Conservation (phyloP, 2,797 vertebrate genomes). For the Pangasius krempfi region DNA sequence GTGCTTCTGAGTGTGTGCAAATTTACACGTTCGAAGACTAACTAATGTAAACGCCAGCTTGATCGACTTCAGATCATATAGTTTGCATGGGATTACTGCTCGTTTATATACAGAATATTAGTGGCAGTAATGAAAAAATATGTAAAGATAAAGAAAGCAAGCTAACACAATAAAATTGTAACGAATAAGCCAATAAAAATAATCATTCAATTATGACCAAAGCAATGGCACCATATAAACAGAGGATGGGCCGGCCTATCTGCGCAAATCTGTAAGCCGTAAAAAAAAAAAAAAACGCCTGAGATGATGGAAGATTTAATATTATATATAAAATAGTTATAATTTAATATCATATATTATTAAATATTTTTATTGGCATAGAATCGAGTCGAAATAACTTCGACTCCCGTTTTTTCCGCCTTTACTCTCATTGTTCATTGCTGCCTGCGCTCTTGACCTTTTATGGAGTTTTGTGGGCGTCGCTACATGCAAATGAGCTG, state of each 20-base stretch:
- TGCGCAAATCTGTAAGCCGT: too few species aligned
- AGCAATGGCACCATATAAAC: not conserved
- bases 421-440: not conserved
- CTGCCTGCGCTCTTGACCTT: not conserved
- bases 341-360: too few species aligned
- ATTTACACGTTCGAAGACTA: not conserved
- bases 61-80: not conserved
- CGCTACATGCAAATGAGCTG: not conserved
- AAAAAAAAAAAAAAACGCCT: too few species aligned
- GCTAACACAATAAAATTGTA: not conserved
- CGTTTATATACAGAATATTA: not conserved
- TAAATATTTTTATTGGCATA: not conserved
- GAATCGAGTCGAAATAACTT: not conserved
- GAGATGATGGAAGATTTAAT: not conserved
- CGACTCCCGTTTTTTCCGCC: not conserved
- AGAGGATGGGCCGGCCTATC: too few species aligned
- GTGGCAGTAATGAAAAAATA: not conserved
- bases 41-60: not conserved
- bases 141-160: not conserved
- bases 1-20: not conserved
- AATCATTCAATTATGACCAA: not conserved
- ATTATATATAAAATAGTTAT: not conserved
- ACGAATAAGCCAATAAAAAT: not conserved
- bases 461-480: not conserved
- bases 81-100: not conserved